phyloP scores from a whole-genome alignment of 2,113 vertebrate species.

The Podarcis raffonei region DNA sequence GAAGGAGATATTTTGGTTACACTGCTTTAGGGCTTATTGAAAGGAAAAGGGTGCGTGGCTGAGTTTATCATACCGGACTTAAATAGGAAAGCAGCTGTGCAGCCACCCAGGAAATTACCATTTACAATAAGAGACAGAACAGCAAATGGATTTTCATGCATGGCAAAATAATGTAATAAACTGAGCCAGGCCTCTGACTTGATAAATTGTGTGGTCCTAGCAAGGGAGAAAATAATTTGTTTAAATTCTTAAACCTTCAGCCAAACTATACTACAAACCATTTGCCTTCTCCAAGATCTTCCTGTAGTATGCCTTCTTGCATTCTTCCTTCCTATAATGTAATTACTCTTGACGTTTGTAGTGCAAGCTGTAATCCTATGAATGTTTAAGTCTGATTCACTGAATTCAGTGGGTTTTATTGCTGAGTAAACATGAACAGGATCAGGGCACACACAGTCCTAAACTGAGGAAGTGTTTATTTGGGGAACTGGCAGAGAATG shows the following conservation, averaged over 20 bases:
- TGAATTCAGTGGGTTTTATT: not conserved
- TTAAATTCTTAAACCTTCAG: conserved; percentile 50
- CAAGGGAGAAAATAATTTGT: conserved; percentile 45
- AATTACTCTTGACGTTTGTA: not conserved
- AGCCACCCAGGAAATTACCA: conserved; percentile 65
- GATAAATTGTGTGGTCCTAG: conserved; percentile 54
- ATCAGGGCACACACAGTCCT: too few relatives aligned
- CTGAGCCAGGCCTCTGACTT: conserved; percentile 46
- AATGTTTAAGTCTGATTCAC: too few relatives aligned
- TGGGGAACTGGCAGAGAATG: not conserved
- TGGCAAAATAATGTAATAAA: conserved; percentile 65
- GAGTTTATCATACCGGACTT: conserved; percentile 55
- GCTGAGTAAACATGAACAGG: not conserved
- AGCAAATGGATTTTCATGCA: conserved; percentile 66
- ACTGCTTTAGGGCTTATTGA: not conserved
- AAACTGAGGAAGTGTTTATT: not conserved
- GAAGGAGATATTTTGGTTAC: not conserved
- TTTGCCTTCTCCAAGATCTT: conserved; percentile 15
- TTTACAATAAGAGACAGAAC: conserved; percentile 66
- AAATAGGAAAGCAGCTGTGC: conserved; percentile 58
- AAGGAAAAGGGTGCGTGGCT: not conserved
- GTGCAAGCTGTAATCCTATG: not conserved
- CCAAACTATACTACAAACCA: conserved; percentile 37
- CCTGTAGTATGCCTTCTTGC: not conserved
- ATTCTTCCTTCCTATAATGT: not conserved